A percentile compares a stretch with the other conserved stretches of the same genome.
phyloP scores from a whole-genome alignment of 2,113 vertebrate species.

The Cryptotis parvus region DNA sequence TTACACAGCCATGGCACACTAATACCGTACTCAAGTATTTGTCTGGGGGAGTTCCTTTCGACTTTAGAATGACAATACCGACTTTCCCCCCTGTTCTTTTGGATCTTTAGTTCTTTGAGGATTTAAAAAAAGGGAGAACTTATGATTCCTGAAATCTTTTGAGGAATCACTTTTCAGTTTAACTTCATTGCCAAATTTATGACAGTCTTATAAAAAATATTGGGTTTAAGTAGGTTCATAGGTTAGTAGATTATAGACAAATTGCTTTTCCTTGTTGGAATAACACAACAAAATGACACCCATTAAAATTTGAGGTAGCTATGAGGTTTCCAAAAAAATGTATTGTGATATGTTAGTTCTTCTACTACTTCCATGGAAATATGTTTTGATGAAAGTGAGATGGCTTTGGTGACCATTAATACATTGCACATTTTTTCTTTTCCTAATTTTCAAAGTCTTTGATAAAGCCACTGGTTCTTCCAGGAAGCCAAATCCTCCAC shows the following conservation, averaged over 20 bases:
- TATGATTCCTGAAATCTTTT: background rate
- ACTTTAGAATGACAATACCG: background rate
- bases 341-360: background rate
- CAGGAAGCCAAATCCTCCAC: slow-evolving; percentile 29
- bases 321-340: background rate
- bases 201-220: background rate
- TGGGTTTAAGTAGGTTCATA: background rate
- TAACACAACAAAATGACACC: background rate
- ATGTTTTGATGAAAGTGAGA: background rate
- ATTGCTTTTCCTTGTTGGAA: background rate
- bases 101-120: background rate
- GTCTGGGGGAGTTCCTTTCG: background rate
- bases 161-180: background rate
- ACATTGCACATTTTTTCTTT: slow-evolving; percentile 50
- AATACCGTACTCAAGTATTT: background rate
- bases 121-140: slow-evolving; percentile 1
- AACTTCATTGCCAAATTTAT: background rate
- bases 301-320: background rate
- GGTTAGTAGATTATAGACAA: background rate
- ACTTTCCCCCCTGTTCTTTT: background rate
- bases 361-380: background rate
- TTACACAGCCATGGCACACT: background rate
- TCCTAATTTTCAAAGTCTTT: slow-evolving; percentile 71
- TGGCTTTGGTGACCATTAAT: slow-evolving; percentile 52
- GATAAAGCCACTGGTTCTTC: slow-evolving; percentile 62